Percentiles rank a stretch among this genome's conserved stretches.
phyloP scores from a whole-genome alignment of 2,113 vertebrate genomes.

The Cathartes aura region DNA sequence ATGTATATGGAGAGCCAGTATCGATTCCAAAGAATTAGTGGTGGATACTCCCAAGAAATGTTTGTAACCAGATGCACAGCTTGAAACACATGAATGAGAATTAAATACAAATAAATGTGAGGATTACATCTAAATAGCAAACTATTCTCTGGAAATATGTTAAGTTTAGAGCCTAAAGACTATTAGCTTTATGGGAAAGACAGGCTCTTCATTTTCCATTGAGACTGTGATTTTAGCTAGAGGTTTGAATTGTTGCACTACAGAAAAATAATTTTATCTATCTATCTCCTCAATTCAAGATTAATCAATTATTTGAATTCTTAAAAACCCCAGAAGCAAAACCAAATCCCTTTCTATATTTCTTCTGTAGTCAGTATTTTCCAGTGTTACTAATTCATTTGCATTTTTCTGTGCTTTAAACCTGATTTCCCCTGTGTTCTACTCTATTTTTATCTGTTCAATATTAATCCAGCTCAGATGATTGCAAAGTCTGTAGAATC shows the following conservation, averaged over 20 bases:
- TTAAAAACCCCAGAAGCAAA: conserved; percentile 37
- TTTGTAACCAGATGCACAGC: neutral
- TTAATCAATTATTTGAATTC: conserved; percentile 41
- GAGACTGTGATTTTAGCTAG: neutral
- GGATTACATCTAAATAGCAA: neutral
- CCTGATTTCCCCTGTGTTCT: conserved; percentile 20
- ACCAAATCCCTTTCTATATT: neutral
- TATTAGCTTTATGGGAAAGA: neutral
- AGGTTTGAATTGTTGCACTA: neutral
- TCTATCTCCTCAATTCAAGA: neutral
- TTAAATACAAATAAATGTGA: neutral
- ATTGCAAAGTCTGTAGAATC: neutral
- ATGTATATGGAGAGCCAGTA: neutral
- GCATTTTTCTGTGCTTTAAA: conserved; percentile 25
- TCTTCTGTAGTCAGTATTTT: conserved; percentile 8
- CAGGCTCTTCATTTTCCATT: neutral
- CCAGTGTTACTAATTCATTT: conserved; percentile 12
- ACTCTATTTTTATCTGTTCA: conserved; percentile 28
- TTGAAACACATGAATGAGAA: neutral
- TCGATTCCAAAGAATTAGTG: neutral
- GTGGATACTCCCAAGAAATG: neutral
- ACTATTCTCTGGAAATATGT: neutral
- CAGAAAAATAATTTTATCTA: neutral
- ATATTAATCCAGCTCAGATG: neutral
- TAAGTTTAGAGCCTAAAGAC: neutral